Evolutionary conservation across 2,797 vertebrate species (phyloP), one percentile per base, ranked within the genome.

Genomic region (Alectoris magna): DNA sequence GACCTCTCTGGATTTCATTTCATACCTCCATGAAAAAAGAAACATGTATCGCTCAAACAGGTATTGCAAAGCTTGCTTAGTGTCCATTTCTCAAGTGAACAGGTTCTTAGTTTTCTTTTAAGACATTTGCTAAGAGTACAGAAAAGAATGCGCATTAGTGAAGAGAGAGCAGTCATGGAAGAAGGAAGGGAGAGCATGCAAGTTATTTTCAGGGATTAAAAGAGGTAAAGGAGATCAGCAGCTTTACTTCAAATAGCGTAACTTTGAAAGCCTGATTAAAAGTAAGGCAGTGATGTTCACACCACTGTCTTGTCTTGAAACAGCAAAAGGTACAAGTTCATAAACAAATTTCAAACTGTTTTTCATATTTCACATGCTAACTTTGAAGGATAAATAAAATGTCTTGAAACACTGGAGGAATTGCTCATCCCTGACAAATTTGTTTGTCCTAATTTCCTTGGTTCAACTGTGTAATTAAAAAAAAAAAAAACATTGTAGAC

Each of bases 121-220:
- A 55, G 27, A 55, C 29, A 1, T 18, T 55, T 55, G 53, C 27
- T 55, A 29, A 55, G 53, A 18, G 53, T 31, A 63, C 91, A 49
- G 27, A 91, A 84, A 94, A 88, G 41, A 94, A 91, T 38, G 75
- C 75, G 58, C 63, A 75, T 81, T 81, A 82, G 36, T 36, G 43
- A 83, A 75, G 60, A 86, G 24, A 43, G 6, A 41, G 70, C 36
- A 72, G 84, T 87, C 84, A 93, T n/a, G 68, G 77, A 91, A 95
- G 74, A 91, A 27, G 49, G 85, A 93, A 87, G 69, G 43, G 72
- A 80, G 68, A 85, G 73, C 53, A 87, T 66, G 68, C 3, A 6
- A 91, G 49, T 90, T 73, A 67, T 60, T 94, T 90, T 80, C 87
- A 34, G n/a, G 88, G 89, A 95, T 93, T 95, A 95, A 74, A 88